Evolutionary conservation across 2,113 vertebrate genomes (phyloP).

Genomic region (Pterocles burchelli): DNA sequence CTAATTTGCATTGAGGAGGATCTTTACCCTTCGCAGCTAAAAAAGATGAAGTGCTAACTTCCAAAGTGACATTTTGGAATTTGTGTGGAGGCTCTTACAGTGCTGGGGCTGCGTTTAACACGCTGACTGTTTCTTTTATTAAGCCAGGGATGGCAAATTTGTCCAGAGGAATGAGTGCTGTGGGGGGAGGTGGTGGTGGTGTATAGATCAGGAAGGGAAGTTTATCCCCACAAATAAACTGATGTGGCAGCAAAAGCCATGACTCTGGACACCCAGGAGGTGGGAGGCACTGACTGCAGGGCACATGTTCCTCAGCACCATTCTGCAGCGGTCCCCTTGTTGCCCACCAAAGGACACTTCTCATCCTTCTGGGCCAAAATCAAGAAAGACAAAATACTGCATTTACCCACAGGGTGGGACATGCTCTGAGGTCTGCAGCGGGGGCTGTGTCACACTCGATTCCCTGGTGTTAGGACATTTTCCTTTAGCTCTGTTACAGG

Average conservation of each 20-base stretch:
- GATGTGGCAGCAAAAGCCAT: neutral
- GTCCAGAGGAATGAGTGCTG: neutral
- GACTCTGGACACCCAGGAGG: neutral
- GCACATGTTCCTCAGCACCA: neutral
- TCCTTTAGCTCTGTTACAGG: neutral
- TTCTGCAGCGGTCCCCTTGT: neutral
- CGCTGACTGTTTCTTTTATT: neutral
- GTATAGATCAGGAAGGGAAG: neutral
- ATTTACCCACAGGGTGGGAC: neutral
- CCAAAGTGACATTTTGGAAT: conserved; percentile 62
- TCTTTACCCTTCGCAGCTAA: conserved; percentile 64
- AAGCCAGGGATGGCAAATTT: neutral
- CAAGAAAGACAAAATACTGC: neutral
- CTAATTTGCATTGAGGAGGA: conserved; percentile 66
- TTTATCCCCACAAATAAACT: neutral
- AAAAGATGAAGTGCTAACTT: conserved; percentile 66
- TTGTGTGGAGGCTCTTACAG: neutral
- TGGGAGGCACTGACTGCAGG: neutral
- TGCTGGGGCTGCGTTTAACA: neutral
- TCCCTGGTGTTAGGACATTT: neutral
- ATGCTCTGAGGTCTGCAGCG: neutral
- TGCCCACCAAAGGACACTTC: neutral
- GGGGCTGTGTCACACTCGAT: neutral
- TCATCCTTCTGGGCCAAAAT: neutral
- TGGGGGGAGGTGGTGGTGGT: neutral